Evolutionary conservation across 2,797 vertebrate species (phyloP).

Genomic region (Champsocephalus gunnari): DNA sequence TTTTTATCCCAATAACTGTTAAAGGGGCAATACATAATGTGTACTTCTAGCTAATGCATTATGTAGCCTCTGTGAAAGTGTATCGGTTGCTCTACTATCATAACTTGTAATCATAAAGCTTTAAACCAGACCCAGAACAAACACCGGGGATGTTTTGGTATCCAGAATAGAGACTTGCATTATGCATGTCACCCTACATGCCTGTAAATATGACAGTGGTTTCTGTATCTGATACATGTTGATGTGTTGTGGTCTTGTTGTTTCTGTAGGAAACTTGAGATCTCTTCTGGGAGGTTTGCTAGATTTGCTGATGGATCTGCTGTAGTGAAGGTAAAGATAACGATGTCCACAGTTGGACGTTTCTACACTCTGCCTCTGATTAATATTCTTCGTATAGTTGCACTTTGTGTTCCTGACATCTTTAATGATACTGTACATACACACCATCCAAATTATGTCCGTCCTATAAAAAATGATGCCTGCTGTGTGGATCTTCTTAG

Average conservation of each 20-base stretch:
- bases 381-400: background rate
- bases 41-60: background rate
- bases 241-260: slow-evolving; percentile 27
- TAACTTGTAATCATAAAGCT: background rate
- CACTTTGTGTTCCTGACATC: background rate
- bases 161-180: background rate
- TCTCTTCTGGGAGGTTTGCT: slow-evolving; percentile 93
- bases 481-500: background rate
- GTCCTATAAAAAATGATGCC: background rate
- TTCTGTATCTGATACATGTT: background rate
- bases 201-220: background rate
- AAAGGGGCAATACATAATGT: background rate
- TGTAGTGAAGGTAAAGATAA: slow-evolving; percentile 89
- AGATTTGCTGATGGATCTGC: slow-evolving; percentile 96
- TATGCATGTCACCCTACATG: background rate
- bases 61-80: background rate
- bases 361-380: background rate
- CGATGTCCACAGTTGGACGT: background rate
- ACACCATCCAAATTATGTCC: background rate
- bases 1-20: background rate
- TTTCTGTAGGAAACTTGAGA: slow-evolving; percentile 90
- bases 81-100: background rate
- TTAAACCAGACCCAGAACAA: background rate
- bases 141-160: background rate
- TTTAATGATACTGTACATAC: background rate